Evolutionary conservation across 2,113 vertebrate genomes (phyloP), one percentile per base, ranked within the genome.

Genomic region (Xenus cinereus): DNA sequence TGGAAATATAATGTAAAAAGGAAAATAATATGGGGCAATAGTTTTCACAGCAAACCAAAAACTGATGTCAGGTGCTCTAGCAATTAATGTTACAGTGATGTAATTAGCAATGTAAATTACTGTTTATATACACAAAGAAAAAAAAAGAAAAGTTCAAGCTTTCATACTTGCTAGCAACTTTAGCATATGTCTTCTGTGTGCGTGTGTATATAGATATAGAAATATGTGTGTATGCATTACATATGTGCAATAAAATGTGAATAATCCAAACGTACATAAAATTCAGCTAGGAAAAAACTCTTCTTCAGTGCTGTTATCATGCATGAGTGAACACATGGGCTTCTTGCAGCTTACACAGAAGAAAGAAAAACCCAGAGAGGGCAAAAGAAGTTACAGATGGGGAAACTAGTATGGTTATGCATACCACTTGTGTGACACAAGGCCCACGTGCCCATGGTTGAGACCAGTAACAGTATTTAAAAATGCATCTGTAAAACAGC

Each of bases 381-480:
- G 21, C 35, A 33, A 74, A 75, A 73, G 18, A 24, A 46, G n/a
- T 24, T 63, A 50, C 11, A 75, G 26, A 28, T 22, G 19, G 73
- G 35, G 28, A 62, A 79, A 79, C 4, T 5, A 9, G 8, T 51
- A 26, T 26, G 21, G 15, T 35, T 43, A 30, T 32, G 4, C 57
- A 24, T 32, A 23, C 7, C 12, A 18, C 9, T 59, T 64, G 33
- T 62, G 15, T 72, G 43, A 81, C 46, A 72, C 33, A 62, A 60
- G 21, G 10, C 27, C 39, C 19, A 3, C 0, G 0, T 32, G 27
- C 46, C 35, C 12, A 3, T 7, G 11, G 21, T 15, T 64, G 32
- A 77, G 43, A 84, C 39, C 43, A 27, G 4, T 5, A 37, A 5
- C 12, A 35, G 41, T 39, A 28, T 81, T 90, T 43, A 46, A 80